Evolutionary conservation across 2,797 vertebrate species (phyloP), one percentile per base, ranked within the genome.

Genomic region (Oreochromis mossambicus): DNA sequence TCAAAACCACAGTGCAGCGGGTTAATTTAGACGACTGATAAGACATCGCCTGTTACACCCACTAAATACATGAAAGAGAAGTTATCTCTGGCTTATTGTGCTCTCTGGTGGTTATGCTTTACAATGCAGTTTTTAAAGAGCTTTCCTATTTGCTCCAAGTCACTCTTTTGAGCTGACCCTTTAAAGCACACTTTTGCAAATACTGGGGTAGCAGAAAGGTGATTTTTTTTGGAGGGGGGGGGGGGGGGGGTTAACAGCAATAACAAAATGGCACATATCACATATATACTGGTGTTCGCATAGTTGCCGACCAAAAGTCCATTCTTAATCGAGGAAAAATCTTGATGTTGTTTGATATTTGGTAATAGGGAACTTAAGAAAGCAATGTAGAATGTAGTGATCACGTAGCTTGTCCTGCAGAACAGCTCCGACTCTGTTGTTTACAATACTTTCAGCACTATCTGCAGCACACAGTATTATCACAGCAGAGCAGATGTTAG

Each of bases 61-160:
- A 78, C 85, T 85, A 26, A 61, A 58, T 80, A 66, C 79, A 63
- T 21, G 14, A 78, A 26, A 61, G 55, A 41, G 76, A 78, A 78
- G 50, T 82, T 78, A 79, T 55, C 73, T 61, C 52, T 66, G 80
- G 73, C 80, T 84, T 85, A 87, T 80, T 46, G 4, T 90, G 93
- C 94, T 91, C 94, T 91, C 94, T 95, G 87, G 81, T 92, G 95
- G 93, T 88, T 68, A 83, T 86, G 41, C 68, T 84, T 17, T 78
- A 89, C 50, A 92, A 82, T 85, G 86, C 88, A 92, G 21, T 6
- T 85, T 26, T 56, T 17, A 80, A n/a, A 38, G 14, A 80, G 50
- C 12, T 58, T 81, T 36, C 13, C 21, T 2, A 5, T 32, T 12
- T 54, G 17, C 15, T 73, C 78, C 43, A 77, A 79, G 14, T 83